A percentile compares a stretch with the other conserved stretches of the same genome.
Evolutionary conservation across 2,797 vertebrate species (phyloP).

Genomic region (Apogon hyalosoma): DNA sequence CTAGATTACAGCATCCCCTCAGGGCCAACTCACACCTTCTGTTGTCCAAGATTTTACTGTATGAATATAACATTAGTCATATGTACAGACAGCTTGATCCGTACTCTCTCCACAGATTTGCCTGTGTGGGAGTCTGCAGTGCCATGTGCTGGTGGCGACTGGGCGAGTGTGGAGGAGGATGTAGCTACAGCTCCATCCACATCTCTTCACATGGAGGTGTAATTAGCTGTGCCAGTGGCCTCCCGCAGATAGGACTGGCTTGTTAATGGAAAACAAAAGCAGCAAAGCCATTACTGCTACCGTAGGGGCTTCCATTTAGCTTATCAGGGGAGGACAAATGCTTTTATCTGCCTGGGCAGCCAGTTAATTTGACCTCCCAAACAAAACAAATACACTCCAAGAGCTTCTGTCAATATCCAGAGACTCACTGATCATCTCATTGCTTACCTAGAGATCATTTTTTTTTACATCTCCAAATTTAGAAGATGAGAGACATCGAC

Average conservation of each 20-base stretch:
- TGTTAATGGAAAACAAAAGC: conserved; percentile 64
- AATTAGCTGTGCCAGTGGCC: conserved; percentile 59
- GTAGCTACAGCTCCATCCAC: conserved; percentile 50
- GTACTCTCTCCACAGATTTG: conserved; percentile 8
- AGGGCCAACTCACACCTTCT: not conserved
- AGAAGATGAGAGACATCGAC: conserved; percentile 21
- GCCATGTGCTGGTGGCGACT: conserved; percentile 16
- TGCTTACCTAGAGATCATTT: not conserved
- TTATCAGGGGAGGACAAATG: conserved; percentile 43
- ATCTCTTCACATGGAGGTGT: conserved; percentile 55
- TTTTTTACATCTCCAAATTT: not conserved
- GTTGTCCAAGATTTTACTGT: not conserved
- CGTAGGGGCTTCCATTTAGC: conserved; percentile 37
- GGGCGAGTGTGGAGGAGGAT: conserved; percentile 55
- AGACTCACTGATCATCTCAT: conserved; percentile 17
- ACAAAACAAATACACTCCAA: conserved; percentile 21
- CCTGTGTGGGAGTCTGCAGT: conserved; percentile 30
- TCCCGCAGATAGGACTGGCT: conserved; percentile 36
- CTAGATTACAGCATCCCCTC: not conserved
- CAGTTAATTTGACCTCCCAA: conserved; percentile 22
- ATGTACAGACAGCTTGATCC: not conserved
- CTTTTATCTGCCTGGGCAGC: conserved; percentile 39
- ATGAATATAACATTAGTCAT: not conserved
- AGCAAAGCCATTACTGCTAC: conserved; percentile 43
- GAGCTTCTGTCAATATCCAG: conserved; percentile 15